These are phyloP conservation scores for Philereme transversata DNA, from an alignment of 2,888 invertebrate genomes.

Conservation along the genomic window DNA sequence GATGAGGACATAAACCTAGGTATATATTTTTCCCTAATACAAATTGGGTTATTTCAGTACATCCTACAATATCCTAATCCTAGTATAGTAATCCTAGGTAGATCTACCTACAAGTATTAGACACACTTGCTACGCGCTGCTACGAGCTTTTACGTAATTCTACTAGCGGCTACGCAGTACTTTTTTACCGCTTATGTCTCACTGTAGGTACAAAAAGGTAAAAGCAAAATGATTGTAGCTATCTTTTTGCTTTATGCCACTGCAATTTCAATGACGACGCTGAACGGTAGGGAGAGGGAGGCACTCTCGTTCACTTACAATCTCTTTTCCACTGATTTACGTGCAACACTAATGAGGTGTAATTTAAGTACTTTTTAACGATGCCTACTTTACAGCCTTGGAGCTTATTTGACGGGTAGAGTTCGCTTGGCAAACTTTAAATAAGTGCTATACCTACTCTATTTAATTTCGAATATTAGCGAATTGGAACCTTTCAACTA, in stretches of 20 bases:
- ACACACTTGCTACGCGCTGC: background rate
- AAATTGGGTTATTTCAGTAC: no score
- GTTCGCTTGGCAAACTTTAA: conserved; percentile 2
- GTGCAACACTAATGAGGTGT: conserved; percentile 34
- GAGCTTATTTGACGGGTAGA: background rate
- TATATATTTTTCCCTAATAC: no score
- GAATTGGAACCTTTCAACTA: no score
- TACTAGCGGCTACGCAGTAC: background rate
- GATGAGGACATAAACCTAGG: no score
- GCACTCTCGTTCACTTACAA: conserved; percentile 38
- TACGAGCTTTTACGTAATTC: background rate
- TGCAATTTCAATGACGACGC: conserved; percentile 32
- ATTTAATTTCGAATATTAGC: no score
- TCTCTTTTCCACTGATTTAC: conserved; percentile 50
- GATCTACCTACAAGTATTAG: no score
- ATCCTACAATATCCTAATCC: no score
- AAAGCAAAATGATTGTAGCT: conserved; percentile 32
- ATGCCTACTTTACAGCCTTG: background rate
- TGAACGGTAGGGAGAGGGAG: conserved; percentile 36
- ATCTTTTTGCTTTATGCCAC: background rate
- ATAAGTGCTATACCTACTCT: background rate
- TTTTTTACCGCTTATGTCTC: background rate
- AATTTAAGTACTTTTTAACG: conserved; percentile 18
- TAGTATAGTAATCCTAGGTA: no score
- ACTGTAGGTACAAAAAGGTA: background rate